Evolutionary conservation across 2,113 vertebrate species (phyloP).

Genomic region (Catagonus wagneri): DNA sequence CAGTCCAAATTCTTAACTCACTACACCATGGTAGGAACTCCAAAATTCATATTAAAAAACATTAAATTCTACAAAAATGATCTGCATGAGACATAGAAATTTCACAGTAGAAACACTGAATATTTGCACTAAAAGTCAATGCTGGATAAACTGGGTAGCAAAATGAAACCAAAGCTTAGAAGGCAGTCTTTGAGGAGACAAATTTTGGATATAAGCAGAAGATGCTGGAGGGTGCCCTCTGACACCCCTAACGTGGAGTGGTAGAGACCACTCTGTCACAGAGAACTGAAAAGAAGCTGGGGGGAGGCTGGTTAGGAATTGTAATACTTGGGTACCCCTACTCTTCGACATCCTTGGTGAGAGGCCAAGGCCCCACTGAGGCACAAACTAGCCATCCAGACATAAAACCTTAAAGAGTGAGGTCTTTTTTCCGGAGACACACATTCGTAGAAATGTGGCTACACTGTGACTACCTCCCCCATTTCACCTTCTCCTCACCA

Average conservation of each 20-base stretch:
- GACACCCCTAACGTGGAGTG: neutral
- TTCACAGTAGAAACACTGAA: neutral
- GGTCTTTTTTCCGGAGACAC: neutral
- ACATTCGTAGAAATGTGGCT: neutral
- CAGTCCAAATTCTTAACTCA: no score
- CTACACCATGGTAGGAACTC: no score
- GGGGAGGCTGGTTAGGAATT: neutral
- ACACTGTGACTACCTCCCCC: neutral
- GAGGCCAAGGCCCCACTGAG: neutral
- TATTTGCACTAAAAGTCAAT: neutral
- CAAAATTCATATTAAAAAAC: neutral
- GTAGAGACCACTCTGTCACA: neutral
- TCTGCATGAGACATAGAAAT: neutral
- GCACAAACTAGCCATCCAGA: neutral
- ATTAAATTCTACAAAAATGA: neutral
- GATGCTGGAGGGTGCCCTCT: neutral
- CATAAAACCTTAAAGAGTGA: neutral
- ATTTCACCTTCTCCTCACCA: neutral
- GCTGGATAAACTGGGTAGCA: slow-evolving; percentile 33
- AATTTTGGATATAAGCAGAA: neutral
- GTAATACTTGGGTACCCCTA: neutral
- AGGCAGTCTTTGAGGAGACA: neutral
- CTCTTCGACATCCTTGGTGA: neutral
- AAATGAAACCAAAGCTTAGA: neutral
- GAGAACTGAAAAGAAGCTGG: neutral